Base-by-base conservation (phyloP, 2,888 invertebrate genomes). In the Camptogramma bilineatum region DNA sequence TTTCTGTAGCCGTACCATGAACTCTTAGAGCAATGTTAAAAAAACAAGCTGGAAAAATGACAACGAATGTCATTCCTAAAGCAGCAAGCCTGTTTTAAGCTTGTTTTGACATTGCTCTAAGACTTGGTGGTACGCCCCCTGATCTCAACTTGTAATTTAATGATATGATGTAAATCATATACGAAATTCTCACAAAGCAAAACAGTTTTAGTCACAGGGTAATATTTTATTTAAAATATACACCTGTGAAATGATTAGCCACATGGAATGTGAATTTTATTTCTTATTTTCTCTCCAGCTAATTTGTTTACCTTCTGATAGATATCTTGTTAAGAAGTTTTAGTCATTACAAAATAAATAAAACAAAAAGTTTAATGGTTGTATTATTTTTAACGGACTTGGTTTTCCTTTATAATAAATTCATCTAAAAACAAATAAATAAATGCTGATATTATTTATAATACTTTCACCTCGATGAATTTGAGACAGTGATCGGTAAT, bases 221-320 rank as follows among this genome's bases (percentile, higher is more conserved):
- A 85, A 68, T 79, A 81, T 89, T 90, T 89, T 88, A 62, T 60
- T 42, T 69, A 86, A 88, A 88, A 83, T 88, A 79, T 85, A 84
- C 86, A 74, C 76, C 86, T 90, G 89, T 89, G 88, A 75, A 13
- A 78, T 58, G 82, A 79, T 55, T 64, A 72, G 84, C 68, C 72
- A 77, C 75, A 70, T 70, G 73, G 74, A 73, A 76, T 68, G 79
- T 66, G 50, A 60, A 64, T 62, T 54, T 55, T 63, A 57, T 66
- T 59, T 47, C 50, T 66, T 48, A 34, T 61, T 66, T 63, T 39
- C 48, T 47, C 16, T 60, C n/a, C 31, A 48, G 52, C 7, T 61
- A 18, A 21, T 17, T 55, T 16, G 17, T 18, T 10, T 61, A 53
- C 24, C 31, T 55, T 19, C 34, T 56, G 10, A 8, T 48, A 56